Conservation (phyloP, 1,140 invertebrate species). For the Wiebesia pumilae region DNA sequence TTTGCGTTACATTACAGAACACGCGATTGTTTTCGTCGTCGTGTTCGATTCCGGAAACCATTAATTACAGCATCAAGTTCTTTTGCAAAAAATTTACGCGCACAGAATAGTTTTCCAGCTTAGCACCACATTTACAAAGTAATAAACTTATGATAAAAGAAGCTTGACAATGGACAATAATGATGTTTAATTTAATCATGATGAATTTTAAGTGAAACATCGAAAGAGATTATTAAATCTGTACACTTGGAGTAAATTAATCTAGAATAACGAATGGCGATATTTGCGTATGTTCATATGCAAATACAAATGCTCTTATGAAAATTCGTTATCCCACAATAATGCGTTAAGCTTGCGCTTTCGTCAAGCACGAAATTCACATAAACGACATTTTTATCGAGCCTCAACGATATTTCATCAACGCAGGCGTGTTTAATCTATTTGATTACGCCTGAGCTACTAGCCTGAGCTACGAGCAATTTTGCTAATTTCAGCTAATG, state of each 20-base stretch:
- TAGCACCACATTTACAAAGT: not conserved
- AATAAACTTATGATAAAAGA: not conserved
- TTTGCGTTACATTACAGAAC: conserved; percentile 34
- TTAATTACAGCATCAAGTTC: conserved; percentile 19
- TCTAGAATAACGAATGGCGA: not conserved
- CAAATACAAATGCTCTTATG: no score
- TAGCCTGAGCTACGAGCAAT: no score
- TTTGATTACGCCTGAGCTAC: no score
- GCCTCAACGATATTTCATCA: no score
- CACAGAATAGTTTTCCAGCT: not conserved
- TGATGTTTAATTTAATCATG: not conserved
- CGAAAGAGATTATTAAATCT: not conserved
- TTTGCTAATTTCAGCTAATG: not conserved
- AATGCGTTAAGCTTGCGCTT: no score
- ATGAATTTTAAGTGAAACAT: not conserved
- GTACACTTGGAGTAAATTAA: not conserved
- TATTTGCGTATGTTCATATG: no score
- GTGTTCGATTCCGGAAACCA: conserved; percentile 38
- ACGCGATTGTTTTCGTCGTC: conserved; percentile 42
- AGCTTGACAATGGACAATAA: not conserved
- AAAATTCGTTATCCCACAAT: no score
- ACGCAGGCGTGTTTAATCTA: no score
- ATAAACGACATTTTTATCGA: no score
- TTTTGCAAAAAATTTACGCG: not conserved
- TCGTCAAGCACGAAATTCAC: no score